Base-by-base conservation (phyloP, 2,888 invertebrate genomes). In the Hydriomena furcata region DNA sequence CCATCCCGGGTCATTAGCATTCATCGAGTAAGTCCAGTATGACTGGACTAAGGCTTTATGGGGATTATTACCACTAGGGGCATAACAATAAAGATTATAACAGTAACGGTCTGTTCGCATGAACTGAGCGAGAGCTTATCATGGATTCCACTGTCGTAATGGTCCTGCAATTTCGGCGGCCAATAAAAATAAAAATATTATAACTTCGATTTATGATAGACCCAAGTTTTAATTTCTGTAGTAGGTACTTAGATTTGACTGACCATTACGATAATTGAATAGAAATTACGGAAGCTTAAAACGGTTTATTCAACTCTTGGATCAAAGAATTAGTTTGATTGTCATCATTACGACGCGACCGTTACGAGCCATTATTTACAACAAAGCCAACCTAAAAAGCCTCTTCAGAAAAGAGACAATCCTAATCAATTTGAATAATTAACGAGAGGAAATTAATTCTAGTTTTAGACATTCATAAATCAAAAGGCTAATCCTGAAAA, bases 1-100 rank as follows among this genome's bases (percentile, higher is more conserved):
- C 57, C 63, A 56, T 34, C 42, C 40, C 55, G 32, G 57, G 55
- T 73, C 73, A 68, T 81, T 76, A 73, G 69, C 70, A 74, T 78
- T 74, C 68, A 75, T 70, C 57, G 63, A 60, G 53, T 60, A 64
- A 68, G 62, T 61, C 65, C 63, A 58, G 59, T 61, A 65, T 63
- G n/a, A n/a, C n/a, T n/a, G 61, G 60, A 65, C 59, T 64, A 50
- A 60, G 61, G 66, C 65, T 63, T 73, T 71, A 69, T 55, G 63
- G 49, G 56, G 66, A 73, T 75, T 73, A 74, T 66, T 60, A 60
- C 55, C 58, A 45, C 35, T 28, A 44, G 51, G 58, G 54, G 34
- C 45, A 60, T 61, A 65, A 60, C 58, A 64, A 66, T 58, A 37
- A 59, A 61, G 52, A 68, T 68, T 62, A 65, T 58, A 54, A 61